Base-by-base conservation (phyloP, 2,113 vertebrate species). In the Phycodurus eques region DNA sequence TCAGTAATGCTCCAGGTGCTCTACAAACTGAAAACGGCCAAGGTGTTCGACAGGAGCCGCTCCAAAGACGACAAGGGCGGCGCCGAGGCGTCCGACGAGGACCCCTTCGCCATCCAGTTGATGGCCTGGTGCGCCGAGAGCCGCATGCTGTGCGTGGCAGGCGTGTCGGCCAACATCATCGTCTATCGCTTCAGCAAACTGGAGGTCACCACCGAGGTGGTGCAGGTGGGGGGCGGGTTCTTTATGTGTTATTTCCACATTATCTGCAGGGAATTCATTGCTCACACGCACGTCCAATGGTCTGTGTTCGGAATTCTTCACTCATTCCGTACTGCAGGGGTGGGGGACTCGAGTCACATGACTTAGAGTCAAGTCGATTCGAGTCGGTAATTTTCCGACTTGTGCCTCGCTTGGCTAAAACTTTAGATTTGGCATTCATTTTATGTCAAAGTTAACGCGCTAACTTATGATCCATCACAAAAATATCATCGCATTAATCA, bases 91-190 rank as follows among this genome's bases (percentile, higher is more conserved):
- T 96, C 96, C 56, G 97, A 99, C 75, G 98, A 99, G 91, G 98
- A 99, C 86, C 98, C 98, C 0, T 99, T 96, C 22, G 98, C 98
- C 90, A 96, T 99, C 86, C 98, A 99, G 90, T 95, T 96, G 85
- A 93, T 98, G 90, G 93, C 96, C 17, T 99, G 96, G 96, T 99
- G 97, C 88, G 93, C 96, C n/a, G 98, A 99, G 85, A 98, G 97
- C 83, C 90, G 98, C 62, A 94, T 97, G 95, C 90, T 99, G 53
- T 97, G 96, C 74, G 93, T 98, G 80, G 95, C 97, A 6, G 98
- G 97, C 33, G 98, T 99, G 88, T 98, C 97, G 12, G 96, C 97
- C 51, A 96, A 98, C 68, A 91, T 99, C 79, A 94, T 99, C 86
- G 91, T 98, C 88, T 99, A 98, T 83, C 95, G 95, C 79, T 99